phyloP scores from a whole-genome alignment of 2,113 vertebrate species.

The Pithys albifrons region DNA sequence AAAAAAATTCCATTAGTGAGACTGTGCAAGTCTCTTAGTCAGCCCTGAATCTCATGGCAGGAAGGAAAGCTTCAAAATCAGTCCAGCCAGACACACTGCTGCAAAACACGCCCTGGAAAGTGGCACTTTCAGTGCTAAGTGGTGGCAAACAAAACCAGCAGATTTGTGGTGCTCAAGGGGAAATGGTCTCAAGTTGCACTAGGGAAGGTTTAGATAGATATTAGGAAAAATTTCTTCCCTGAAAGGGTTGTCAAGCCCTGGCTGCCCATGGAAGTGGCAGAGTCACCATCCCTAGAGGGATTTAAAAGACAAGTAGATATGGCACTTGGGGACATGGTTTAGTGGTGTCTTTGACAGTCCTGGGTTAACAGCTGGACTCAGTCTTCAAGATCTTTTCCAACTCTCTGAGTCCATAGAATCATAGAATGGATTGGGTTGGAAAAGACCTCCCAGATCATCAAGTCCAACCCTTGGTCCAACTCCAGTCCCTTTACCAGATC shows the following conservation, averaged over 20 bases:
- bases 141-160: not conserved
- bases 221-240: not conserved
- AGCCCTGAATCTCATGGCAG: not conserved
- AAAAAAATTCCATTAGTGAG: not conserved
- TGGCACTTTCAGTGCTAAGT: not conserved
- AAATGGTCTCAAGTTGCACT: not conserved
- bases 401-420: not conserved
- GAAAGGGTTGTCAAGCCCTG: not conserved
- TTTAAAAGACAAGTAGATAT: not conserved
- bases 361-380: not conserved
- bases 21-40: not conserved
- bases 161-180: not conserved
- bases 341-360: not conserved
- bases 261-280: not conserved
- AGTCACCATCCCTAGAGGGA: not conserved
- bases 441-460: too few relatives aligned
- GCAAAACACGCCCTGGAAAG: not conserved
- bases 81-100: not conserved
- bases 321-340: not conserved
- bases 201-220: not conserved
- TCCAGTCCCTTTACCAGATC: too few relatives aligned
- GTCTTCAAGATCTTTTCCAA: not conserved
- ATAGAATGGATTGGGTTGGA: too few relatives aligned
- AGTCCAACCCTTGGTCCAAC: too few relatives aligned
- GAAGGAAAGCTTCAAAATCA: not conserved